These are phyloP conservation scores for Plectrocnemia conspersa DNA, from an alignment of 1,140 invertebrate genomes.

Conservation along the genomic window DNA sequence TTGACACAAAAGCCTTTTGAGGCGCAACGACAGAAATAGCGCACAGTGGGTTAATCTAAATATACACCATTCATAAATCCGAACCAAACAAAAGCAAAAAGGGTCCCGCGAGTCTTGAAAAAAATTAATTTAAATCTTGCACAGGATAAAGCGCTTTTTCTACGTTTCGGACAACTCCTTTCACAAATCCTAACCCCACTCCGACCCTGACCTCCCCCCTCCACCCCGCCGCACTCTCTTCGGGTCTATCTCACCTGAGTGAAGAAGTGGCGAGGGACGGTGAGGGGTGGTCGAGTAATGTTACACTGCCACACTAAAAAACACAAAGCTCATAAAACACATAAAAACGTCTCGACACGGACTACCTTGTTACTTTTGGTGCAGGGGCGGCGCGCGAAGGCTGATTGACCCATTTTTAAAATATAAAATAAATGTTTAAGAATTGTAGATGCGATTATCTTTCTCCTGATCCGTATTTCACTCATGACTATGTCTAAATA, in stretches of 20 bases:
- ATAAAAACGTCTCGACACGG: slow-evolving; percentile 32
- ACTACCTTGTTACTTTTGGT: slow-evolving; percentile 26
- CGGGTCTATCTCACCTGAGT: too few relatives aligned
- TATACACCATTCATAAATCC: too few relatives aligned
- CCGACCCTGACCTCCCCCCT: background rate
- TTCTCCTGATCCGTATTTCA: too few relatives aligned
- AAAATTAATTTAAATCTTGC: slow-evolving; percentile 23
- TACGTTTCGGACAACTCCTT: slow-evolving; percentile 2
- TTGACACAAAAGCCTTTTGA: too few relatives aligned
- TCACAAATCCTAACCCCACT: slow-evolving; percentile 3
- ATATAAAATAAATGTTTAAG: too few relatives aligned
- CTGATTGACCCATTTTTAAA: background rate
- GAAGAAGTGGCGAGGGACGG: background rate
- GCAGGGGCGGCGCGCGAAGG: slow-evolving; percentile 1
- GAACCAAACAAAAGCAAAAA: too few relatives aligned
- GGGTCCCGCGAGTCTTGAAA: too few relatives aligned
- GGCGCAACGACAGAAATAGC: too few relatives aligned
- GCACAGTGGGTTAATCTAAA: too few relatives aligned
- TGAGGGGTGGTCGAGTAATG: slow-evolving; percentile 27
- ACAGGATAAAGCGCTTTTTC: background rate
- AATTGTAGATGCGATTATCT: too few relatives aligned
- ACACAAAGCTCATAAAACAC: slow-evolving; percentile 33
- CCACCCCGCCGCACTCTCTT: background rate
- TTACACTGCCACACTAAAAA: slow-evolving; percentile 27
- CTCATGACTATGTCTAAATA: too few relatives aligned